These are phyloP conservation scores for Panzeria rudis DNA, from an alignment of 2,888 invertebrate species.

Conservation along the genomic window DNA sequence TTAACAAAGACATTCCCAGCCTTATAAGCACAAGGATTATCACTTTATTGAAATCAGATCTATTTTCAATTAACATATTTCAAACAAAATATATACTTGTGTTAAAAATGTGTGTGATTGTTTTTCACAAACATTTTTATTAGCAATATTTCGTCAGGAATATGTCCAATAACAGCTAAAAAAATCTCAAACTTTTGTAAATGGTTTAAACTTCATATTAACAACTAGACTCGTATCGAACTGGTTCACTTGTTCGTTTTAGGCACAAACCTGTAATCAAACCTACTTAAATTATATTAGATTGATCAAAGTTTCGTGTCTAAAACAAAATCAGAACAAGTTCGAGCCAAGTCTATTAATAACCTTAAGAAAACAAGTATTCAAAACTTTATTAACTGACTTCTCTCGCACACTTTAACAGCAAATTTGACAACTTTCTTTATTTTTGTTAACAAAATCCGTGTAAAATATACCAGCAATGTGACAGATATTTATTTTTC, in stretches of 20 bases:
- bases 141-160: not conserved
- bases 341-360: no score
- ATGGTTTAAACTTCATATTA: not conserved
- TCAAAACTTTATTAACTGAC: constrained; percentile 50
- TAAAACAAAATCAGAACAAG: no score
- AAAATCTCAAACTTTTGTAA: not conserved
- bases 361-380: not conserved
- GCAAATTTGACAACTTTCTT: constrained; percentile 5
- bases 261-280: no score
- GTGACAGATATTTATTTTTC: constrained; percentile 50
- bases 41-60: no score
- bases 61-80: no score
- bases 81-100: not conserved
- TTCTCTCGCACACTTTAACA: constrained; percentile 31
- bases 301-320: no score
- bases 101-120: no score
- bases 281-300: no score
- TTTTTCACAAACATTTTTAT: no score
- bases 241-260: no score
- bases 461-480: constrained; percentile 31
- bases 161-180: not conserved
- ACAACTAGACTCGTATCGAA: no score
- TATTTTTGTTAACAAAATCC: constrained; percentile 23
- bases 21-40: no score
- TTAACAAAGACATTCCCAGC: not conserved